These are phyloP conservation scores for Poicephalus gulielmi DNA, from an alignment of 2,113 vertebrate species.

Conservation along the genomic window DNA sequence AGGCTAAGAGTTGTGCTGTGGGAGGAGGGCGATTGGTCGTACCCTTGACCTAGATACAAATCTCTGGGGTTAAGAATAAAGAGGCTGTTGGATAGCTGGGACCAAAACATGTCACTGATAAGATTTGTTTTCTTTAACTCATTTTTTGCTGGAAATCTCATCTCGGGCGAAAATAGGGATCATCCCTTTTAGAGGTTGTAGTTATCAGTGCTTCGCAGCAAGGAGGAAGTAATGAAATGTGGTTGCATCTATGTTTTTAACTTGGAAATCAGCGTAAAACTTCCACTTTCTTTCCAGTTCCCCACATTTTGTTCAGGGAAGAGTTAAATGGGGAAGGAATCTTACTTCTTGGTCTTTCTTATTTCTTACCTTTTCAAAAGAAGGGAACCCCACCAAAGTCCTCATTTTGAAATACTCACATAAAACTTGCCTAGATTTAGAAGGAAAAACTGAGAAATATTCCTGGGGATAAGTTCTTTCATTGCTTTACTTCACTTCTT, in stretches of 20 bases:
- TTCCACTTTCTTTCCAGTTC: neutral
- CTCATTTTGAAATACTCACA: neutral
- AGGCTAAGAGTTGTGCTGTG: neutral
- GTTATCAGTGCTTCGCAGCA: neutral
- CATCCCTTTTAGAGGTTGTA: neutral
- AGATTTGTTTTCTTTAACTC: neutral
- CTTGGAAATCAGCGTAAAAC: neutral
- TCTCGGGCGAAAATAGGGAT: neutral
- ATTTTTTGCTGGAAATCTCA: neutral
- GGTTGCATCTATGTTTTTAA: fast-evolving
- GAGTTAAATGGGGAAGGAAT: neutral
- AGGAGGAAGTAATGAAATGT: neutral
- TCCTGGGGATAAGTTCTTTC: neutral
- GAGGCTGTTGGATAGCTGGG: neutral
- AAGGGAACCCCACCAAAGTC: neutral
- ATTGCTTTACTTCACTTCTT: neutral
- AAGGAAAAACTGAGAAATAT: neutral
- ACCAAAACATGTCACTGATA: slow-evolving; percentile 34
- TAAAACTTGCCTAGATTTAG: neutral
- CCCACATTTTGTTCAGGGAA: neutral
- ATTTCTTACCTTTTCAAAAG: neutral
- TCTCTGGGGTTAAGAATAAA: slow-evolving; percentile 40
- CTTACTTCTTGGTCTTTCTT: neutral
- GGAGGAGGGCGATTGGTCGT: neutral
- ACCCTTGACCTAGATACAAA: slow-evolving; percentile 55